phyloP scores from a whole-genome alignment of 2,797 vertebrate species.

The Pampus argenteus region DNA sequence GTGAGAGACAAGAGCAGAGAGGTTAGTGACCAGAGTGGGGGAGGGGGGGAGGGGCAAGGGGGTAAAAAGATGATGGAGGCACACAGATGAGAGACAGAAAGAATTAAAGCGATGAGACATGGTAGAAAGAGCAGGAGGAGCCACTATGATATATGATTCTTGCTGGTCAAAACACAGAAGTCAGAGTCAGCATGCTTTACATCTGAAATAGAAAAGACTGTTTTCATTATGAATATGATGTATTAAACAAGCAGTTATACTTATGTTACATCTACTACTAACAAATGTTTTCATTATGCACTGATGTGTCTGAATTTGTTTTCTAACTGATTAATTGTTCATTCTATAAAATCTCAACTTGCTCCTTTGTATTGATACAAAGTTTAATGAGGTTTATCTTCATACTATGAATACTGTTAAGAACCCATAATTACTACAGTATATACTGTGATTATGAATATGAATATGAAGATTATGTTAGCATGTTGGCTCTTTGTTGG shows the following conservation, averaged over 20 bases:
- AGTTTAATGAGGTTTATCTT: neutral
- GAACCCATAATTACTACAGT: neutral
- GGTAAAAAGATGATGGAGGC: neutral
- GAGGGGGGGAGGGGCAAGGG: conserved; percentile 10
- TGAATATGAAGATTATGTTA: no score
- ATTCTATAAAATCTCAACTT: no score
- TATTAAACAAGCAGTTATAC: neutral
- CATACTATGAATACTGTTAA: neutral
- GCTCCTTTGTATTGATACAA: no score
- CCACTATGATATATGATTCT: neutral
- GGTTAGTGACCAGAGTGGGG: conserved; percentile 66
- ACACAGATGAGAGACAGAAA: conserved; percentile 1
- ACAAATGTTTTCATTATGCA: neutral
- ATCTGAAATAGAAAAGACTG: neutral
- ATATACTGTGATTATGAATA: neutral
- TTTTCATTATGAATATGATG: neutral
- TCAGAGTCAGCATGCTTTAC: neutral
- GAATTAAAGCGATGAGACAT: neutral
- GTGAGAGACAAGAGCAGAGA: conserved; percentile 87
- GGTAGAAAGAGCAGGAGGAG: neutral
- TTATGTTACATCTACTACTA: neutral
- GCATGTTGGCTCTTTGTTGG: neutral
- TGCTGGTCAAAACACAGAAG: neutral
- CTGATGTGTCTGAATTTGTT: neutral
- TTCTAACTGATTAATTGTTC: no score